Base-by-base conservation (phyloP, 2,113 vertebrate species). In the Brachyhypopomus gauderio region DNA sequence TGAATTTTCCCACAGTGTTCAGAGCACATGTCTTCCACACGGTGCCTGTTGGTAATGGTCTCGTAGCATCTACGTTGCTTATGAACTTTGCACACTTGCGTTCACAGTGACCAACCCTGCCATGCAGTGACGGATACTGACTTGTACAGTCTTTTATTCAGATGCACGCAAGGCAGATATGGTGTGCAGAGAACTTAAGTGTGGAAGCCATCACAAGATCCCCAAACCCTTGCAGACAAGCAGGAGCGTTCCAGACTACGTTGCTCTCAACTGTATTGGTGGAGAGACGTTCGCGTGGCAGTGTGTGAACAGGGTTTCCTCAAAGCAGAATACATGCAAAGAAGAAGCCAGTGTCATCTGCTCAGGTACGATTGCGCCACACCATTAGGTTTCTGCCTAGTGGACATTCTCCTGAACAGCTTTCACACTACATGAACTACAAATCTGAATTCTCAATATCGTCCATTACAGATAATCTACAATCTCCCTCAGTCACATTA, bases 321-420 rank as follows among this genome's bases (percentile, higher is more conserved):
- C 3, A 5, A 34, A 12, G 0, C 4, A 17, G 25, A 17, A 36
- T 14, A 3, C 0, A 0, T 91, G 89, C 58, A 0, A 0, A 0
- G 0, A 5, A 0, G 72, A 75, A 25, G 86, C 63, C 0, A 9
- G 20, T 4, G 87, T 92, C 45, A 66, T 72, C n/a, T 93, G 92
- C 27, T 7, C 19, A 69, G 34, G 91, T 91, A 87, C 62, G 84
- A 38, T 19, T 27, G 25, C 8, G 1, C n/a, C 41, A 41, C 41
- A 5, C 5, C 45, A 12, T 52, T 52, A 52, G 27, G 19, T 30
- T 25, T 55, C 25, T 22, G 2, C n/a, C 23, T 1, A 45, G 14
- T 19, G 6, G 9, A 19, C 22, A 56, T 67, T n/a, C 19, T 20
- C 17, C 27, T 17, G n/a, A 41, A 74, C 17, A 73, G 52, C 72